Conservation (phyloP, 1,140 invertebrate species). For the Microplitis mediator region DNA sequence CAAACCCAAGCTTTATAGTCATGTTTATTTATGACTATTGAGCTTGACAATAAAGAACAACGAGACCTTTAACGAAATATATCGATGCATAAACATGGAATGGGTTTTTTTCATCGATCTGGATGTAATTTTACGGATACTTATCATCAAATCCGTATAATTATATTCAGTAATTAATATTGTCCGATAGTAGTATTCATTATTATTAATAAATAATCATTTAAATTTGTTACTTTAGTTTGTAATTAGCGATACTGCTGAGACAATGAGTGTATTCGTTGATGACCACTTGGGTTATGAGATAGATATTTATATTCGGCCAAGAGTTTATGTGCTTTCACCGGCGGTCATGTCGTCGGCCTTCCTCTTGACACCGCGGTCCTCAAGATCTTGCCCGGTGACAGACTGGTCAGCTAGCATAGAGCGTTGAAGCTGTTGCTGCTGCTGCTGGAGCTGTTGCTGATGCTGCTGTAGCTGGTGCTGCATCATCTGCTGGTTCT, state of each 20-base stretch:
- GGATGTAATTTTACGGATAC: too few relatives aligned
- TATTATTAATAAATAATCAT: constrained; percentile 16
- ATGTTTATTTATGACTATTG: too few relatives aligned
- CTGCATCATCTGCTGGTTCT: constrained; percentile 36
- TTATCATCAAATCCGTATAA: too few relatives aligned
- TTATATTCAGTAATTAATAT: background rate
- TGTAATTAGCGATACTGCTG: constrained; percentile 48
- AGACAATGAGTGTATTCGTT: constrained; percentile 56
- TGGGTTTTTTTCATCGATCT: too few relatives aligned
- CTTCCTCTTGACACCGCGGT: constrained; percentile 56
- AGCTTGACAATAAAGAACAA: too few relatives aligned
- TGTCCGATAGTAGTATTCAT: constrained; percentile 7
- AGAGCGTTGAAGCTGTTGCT: constrained; percentile 45
- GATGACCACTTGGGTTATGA: constrained; percentile 55
- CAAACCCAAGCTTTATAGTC: too few relatives aligned
- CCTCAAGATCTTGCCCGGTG: constrained; percentile 45
- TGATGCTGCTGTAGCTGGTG: constrained; percentile 44
- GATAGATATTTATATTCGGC: background rate
- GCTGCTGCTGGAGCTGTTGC: constrained; percentile 36
- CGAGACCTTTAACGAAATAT: too few relatives aligned
- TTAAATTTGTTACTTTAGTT: constrained; percentile 5
- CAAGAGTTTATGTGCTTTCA: constrained; percentile 26
- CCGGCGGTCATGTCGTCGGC: constrained; percentile 54
- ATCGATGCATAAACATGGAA: too few relatives aligned
- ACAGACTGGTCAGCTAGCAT: constrained; percentile 43